Base-by-base conservation (phyloP, 2,113 vertebrate species). In the Fulica atra region DNA sequence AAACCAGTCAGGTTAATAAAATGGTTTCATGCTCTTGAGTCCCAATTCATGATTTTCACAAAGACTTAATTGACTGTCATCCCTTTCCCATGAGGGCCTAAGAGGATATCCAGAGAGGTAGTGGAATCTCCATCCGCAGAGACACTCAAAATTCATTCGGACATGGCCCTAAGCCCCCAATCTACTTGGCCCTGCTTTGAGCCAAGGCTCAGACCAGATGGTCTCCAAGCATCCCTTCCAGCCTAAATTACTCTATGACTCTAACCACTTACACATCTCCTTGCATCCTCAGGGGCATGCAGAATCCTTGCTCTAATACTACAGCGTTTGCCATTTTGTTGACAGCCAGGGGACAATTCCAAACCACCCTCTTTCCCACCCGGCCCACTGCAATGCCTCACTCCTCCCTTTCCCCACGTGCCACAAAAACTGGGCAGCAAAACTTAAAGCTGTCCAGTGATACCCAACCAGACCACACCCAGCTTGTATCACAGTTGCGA, bases 321-420 rank as follows among this genome's bases (percentile, higher is more conserved):
- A 31, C 24, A n/a, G 20, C 23, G 13, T 31, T 19, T 18, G 19
- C 28, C 46, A 25, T 63, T 66, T 70, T 36, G 69, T 16, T 71
- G 90, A 25, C 71, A 90, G 10, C 15, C 56, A 71, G 20, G 16
- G 33, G 25, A 53, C 42, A 46, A 26, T 33, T 68, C 46, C 13
- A 29, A 35, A 35, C 6, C 0, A 0, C 5, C 14, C 19, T 5
- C 35, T 70, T 78, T 70, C 51, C 42, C 53, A 6, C 2, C 19
- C 21, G 2, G 5, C 25, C 28, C 2, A 0, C 2, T 38, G n/a
- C 74, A 25, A 35, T 6, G 16, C 66, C 48, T 10, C 18, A 25
- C 19, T 53, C 13, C 11, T 4, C 4, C 6, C 2, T 28, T 54
- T 59, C 46, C 36, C 36, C 28, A 19, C 0, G 0, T 26, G 23